Evolutionary conservation across 2,888 invertebrate genomes (phyloP).

Genomic region (Ormyrus pomaceus): DNA sequence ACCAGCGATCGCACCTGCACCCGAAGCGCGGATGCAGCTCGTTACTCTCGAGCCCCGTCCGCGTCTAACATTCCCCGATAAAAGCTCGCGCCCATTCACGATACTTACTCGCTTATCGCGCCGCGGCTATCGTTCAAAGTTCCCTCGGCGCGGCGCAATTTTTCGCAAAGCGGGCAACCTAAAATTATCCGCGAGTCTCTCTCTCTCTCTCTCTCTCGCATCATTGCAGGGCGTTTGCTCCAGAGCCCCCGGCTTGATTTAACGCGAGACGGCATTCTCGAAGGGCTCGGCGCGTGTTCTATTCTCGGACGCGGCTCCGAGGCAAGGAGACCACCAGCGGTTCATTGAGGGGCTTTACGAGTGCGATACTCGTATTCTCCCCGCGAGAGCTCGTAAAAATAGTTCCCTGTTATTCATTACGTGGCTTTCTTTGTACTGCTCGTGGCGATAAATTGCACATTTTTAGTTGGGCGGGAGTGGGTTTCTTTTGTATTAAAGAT

Average conservation of each 20-base stretch:
- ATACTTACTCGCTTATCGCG: constrained; percentile 17
- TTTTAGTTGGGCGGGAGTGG: too few species aligned
- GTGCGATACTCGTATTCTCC: too few species aligned
- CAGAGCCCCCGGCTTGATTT: constrained; percentile 60
- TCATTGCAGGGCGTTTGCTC: constrained; percentile 59
- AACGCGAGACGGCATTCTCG: constrained; percentile 61
- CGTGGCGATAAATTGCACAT: background rate
- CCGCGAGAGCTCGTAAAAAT: background rate
- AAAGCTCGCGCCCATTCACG: background rate
- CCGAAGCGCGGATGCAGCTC: constrained; percentile 6
- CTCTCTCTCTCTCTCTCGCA: constrained; percentile 15
- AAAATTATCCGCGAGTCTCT: constrained; percentile 54
- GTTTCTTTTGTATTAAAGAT: too few species aligned
- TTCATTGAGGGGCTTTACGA: constrained; percentile 6
- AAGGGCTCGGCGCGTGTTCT: constrained; percentile 45
- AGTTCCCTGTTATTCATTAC: background rate
- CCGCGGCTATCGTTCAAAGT: constrained; percentile 25
- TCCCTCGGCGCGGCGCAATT: constrained; percentile 12
- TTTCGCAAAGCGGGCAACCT: constrained; percentile 45
- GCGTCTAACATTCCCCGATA: background rate
- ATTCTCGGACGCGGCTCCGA: constrained; percentile 8
- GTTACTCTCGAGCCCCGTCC: too few species aligned
- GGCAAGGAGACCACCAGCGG: constrained; percentile 29
- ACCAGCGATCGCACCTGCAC: constrained; percentile 1
- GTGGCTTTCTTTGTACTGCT: background rate